Evolutionary conservation across 1,140 invertebrate genomes (phyloP), one percentile per base, ranked within the genome.

Genomic region (Chironomus tepperi): DNA sequence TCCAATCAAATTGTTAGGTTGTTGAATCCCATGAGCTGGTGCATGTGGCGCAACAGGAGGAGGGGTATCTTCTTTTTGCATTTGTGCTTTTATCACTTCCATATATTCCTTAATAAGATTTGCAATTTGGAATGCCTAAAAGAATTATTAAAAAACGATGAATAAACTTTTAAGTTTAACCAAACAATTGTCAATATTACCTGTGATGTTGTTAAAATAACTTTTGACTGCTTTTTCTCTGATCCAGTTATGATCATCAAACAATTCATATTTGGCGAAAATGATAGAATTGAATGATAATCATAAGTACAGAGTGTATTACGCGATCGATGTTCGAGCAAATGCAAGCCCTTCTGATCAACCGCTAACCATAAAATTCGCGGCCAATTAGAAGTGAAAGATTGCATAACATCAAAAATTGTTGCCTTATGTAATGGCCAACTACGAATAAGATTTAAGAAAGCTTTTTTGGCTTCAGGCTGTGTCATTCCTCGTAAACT

Each of bases 381-480:
- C 75, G 96, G 96, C 93, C 96, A 97, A 81, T 95, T 96, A 10
- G 94, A 96, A 2, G 95, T 97, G 80, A 97, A 97, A 16, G 94
- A 95, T 91, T 98, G 95, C 88, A 95, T 94, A 24, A 98, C 96
- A 82, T 97, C 95, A 83, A 96, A 98, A 77, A 98, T 93, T 7
- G 94, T 96, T 3, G 95, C 93, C 77, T 92, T 89, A 77, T 97
- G 93, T 65, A 98, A 84, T 8, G 94, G 93, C 95, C 95, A 98
- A 73, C 91, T 93, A 81, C 94, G 91, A 74, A 98, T 94, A 6
- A 98, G 84, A 83, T 96, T 96, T n/a, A 98, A 86, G 80, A 97
- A 96, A 1, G 94, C 89, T 81, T 97, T 92, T 80, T 97, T 95
- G 1, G 95, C 91, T 82, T 95, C 92, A 0, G 90, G 87, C 3